Base-by-base conservation (phyloP, 2,113 vertebrate genomes). In the Eretmochelys imbricata region DNA sequence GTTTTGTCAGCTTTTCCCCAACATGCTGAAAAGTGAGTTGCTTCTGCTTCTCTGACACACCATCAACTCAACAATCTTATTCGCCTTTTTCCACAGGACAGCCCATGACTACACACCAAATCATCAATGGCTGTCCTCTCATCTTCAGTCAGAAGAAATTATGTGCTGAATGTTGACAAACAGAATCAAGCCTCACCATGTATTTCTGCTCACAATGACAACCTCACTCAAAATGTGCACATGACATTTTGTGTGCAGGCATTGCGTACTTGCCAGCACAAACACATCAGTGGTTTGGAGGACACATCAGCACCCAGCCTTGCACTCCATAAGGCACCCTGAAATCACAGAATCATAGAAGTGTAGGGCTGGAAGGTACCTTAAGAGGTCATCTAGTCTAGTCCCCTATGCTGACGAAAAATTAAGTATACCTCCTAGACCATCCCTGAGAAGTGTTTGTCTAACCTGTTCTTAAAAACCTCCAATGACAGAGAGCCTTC, bases 11-110 rank as follows among this genome's bases (percentile, higher is more conserved):
- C 79, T 57, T 54, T 55, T 6, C 29, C 25, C 11, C 75, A 75
- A 25, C 20, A 85, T 84, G 80, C 53, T 65, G 3, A 3, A 53
- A 75, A 69, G 54, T 93, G 84, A 80, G 69, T 94, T 90, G 90
- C 50, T 96, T 85, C 87, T 57, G 51, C 59, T 80, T 72, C 80
- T 91, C 85, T 86, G 90, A 50, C 31, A 38, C 59, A 81, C 48
- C 42, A 25, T 38, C 35, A 5, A 17, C 46, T 59, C 31, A 84
- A 91, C 91, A 76, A 19, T 17, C 13, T n/a, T 59, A 85, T 51
- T 85, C 57, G 82, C 42, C 24, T 69, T 85, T 85, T 88, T 92
- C 69, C 81, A 53, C 38, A 1, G 0, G 79, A 51, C 76, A 90
- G 84, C 5, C 0, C 65, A 38, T 22, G 65, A 22, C n/a, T 72